Evolutionary conservation across 1,140 invertebrate genomes (phyloP), one percentile per base, ranked within the genome.

Genomic region (Drosophila nasuta): DNA sequence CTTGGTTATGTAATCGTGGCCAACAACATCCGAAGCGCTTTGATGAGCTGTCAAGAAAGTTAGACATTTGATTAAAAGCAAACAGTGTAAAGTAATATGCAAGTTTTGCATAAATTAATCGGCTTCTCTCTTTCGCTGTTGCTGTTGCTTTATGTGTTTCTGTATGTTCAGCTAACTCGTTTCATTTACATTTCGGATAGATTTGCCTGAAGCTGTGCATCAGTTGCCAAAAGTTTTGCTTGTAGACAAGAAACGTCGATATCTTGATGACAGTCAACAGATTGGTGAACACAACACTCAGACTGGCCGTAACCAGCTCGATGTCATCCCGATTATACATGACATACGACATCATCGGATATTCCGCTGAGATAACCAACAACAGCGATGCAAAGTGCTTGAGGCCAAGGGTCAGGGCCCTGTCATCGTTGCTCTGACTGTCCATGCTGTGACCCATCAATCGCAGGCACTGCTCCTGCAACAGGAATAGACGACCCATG

Each of bases 261-360:
- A 91, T 83, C 58, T 92, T 92, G 33, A 86, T 74, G 25, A 86
- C 75, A 3, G 91, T 91, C 35, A 92, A 59, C 25, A 92, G 20
- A 28, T 92, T 92, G 57, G 91, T 92, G 20, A 89, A 86, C 20
- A 78, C 54, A 7, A 92, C 85, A 41, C 91, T 91, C 13, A 92
- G 45, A 25, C 83, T 52, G 25, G 83, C 91, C 3, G 91, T 92
- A 13, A 86, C 67, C 63, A 87, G 46, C 49, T 83, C 75, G 71
- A 92, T 75, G 46, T 92, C 67, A 38, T 92, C 70, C 13, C 63
- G 71, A 35, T 91, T 69, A 45, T 92, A 64, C 11, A 89, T 57
- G 17, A 75, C 66, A 62, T 86, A 89, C 10, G 70, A 71, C 35
- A 92, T 75, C 45, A 92, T 43, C 5, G 83, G 87, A 74, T 77